Evolutionary conservation across 2,888 invertebrate genomes (phyloP).

Genomic region (Gastrophysa polygoni): DNA sequence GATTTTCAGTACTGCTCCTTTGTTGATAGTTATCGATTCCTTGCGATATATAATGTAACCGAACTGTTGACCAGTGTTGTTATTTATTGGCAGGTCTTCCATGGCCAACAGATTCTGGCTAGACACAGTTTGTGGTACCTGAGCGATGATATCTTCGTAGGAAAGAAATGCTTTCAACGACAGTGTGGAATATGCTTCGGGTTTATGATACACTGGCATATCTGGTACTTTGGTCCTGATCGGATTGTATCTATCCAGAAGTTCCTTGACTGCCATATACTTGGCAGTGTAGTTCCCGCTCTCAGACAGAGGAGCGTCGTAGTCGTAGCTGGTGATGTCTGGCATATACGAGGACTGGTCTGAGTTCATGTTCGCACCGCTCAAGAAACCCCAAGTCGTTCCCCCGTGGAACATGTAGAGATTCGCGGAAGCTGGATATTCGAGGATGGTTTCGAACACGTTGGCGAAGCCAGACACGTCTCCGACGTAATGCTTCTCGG

Average conservation of each 20-base stretch:
- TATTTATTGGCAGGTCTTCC: constrained; percentile 54
- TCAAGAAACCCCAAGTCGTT: constrained; percentile 77
- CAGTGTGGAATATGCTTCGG: constrained; percentile 69
- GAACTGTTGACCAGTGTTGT: constrained; percentile 61
- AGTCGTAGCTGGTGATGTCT: constrained; percentile 67
- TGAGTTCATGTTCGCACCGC: constrained; percentile 44
- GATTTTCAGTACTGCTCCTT: constrained; percentile 48
- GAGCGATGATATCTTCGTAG: constrained; percentile 28
- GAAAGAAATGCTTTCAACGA: constrained; percentile 41
- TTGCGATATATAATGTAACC: constrained; percentile 63
- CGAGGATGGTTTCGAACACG: constrained; percentile 35
- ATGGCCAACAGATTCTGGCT: constrained; percentile 41
- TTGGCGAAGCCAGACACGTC: constrained; percentile 32
- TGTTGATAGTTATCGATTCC: constrained; percentile 41
- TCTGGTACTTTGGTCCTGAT: constrained; percentile 57
- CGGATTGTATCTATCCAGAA: constrained; percentile 52
- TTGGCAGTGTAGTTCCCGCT: constrained; percentile 86
- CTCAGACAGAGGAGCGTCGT: constrained; percentile 90
- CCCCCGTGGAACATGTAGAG: constrained; percentile 94
- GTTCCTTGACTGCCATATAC: constrained; percentile 64
- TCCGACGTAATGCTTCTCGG: constrained; percentile 45
- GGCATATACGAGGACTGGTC: constrained; percentile 37
- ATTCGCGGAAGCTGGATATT: constrained; percentile 69
- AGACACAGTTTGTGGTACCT: constrained; percentile 25
- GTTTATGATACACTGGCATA: constrained; percentile 76